A percentile compares a stretch with the other conserved stretches of the same genome.
Conservation (phyloP, 2,113 vertebrate species). For the Platichthys stellatus region DNA sequence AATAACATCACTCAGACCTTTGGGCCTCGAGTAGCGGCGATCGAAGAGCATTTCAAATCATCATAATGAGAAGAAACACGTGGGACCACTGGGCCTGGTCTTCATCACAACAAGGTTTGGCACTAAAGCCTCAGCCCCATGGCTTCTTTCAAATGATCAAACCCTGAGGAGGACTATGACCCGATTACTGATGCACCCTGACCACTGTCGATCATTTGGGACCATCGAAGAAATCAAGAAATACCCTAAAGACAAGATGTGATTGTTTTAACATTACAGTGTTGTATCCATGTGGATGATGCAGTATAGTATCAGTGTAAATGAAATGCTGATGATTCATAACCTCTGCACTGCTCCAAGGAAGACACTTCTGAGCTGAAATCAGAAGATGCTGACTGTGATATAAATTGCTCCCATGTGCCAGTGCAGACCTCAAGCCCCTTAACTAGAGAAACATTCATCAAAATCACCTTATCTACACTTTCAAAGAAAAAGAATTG, state of each 20-base stretch:
- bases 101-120: slow-evolving; percentile 38
- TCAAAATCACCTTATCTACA: slow-evolving; percentile 1
- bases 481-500: background rate
- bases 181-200: slow-evolving; percentile 20
- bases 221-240: slow-evolving; percentile 4
- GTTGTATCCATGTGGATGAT: background rate
- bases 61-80: slow-evolving; percentile 65
- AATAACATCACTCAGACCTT: slow-evolving; percentile 57
- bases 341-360: slow-evolving; percentile 31
- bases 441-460: slow-evolving; percentile 26
- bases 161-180: slow-evolving; percentile 27
- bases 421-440: slow-evolving; percentile 1
- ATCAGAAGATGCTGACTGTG: slow-evolving; percentile 29
- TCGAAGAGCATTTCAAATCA: slow-evolving; percentile 64
- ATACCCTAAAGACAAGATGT: background rate
- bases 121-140: slow-evolving; percentile 2
- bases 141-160: slow-evolving; percentile 26
- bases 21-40: slow-evolving; percentile 40
- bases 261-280: background rate
- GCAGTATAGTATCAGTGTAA: background rate
- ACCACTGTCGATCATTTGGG: slow-evolving; percentile 6
- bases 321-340: slow-evolving; percentile 40
- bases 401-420: slow-evolving; percentile 34
- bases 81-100: slow-evolving; percentile 42
- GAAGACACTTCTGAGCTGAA: slow-evolving; percentile 21